Conservation (phyloP, 2,888 invertebrate species). For the Chelonus formosanus region DNA sequence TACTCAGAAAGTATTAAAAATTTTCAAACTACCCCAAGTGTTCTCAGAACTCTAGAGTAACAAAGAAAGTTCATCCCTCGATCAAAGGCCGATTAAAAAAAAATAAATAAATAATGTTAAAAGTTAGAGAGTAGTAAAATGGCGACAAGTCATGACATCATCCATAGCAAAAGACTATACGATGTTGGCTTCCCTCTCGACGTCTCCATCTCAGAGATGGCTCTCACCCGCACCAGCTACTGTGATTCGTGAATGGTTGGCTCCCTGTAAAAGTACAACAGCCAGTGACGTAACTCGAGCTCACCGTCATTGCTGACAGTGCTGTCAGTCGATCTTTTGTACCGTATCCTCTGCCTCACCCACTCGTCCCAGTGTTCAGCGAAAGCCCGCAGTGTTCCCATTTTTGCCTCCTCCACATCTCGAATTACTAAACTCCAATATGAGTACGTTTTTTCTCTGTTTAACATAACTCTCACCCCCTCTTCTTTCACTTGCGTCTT, state of each 20-base stretch:
- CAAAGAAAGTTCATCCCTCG: too few relatives aligned
- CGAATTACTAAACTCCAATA: constrained; percentile 43
- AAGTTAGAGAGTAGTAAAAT: constrained; percentile 1
- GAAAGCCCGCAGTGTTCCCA: constrained; percentile 40
- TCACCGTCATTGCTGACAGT: constrained; percentile 56
- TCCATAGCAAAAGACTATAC: not conserved
- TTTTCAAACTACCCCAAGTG: too few relatives aligned
- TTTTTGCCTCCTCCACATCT: constrained; percentile 51
- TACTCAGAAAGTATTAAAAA: too few relatives aligned
- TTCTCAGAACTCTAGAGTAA: too few relatives aligned
- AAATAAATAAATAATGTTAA: not conserved
- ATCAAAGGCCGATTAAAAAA: not conserved
- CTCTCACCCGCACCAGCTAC: constrained; percentile 39
- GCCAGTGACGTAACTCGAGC: constrained; percentile 62
- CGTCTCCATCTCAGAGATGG: constrained; percentile 13
- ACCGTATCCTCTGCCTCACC: constrained; percentile 53
- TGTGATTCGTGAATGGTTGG: constrained; percentile 40
- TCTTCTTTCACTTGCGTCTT: constrained; percentile 40
- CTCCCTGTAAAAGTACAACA: constrained; percentile 55
- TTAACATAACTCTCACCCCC: constrained; percentile 17
- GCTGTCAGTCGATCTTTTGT: constrained; percentile 58
- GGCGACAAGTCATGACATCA: constrained; percentile 23
- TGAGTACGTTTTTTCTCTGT: constrained; percentile 26
- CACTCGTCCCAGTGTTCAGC: constrained; percentile 31
- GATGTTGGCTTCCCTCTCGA: constrained; percentile 8